These are phyloP conservation scores for Tachina fera DNA, from an alignment of 2,888 invertebrate genomes.

Conservation along the genomic window DNA sequence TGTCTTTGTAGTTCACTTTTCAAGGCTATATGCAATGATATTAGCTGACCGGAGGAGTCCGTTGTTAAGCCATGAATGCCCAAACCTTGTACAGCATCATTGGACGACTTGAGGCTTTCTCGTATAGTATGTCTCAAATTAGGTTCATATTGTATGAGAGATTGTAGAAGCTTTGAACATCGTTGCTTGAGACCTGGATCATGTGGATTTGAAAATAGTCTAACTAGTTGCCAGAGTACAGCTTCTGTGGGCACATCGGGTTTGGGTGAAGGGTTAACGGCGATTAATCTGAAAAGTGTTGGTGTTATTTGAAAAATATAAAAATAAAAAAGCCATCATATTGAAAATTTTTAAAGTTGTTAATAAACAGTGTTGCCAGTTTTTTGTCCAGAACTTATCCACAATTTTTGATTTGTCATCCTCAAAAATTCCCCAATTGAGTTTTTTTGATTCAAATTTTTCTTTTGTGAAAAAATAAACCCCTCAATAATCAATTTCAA, in stretches of 20 bases:
- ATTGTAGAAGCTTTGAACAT: slow-evolving; percentile 85
- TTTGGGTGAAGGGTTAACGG: slow-evolving; percentile 84
- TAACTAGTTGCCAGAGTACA: slow-evolving; percentile 93
- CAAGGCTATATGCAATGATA: slow-evolving; percentile 92
- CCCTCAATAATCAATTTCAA: too few species aligned
- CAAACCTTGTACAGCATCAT: slow-evolving; percentile 93
- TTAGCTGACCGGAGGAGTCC: slow-evolving; percentile 86
- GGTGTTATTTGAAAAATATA: not conserved
- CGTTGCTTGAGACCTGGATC: slow-evolving; percentile 86
- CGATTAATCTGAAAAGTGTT: slow-evolving; percentile 79
- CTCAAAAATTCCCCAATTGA: too few species aligned
- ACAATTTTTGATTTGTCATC: too few species aligned
- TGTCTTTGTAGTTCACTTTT: slow-evolving; percentile 92
- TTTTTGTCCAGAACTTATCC: too few species aligned
- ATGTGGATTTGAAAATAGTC: slow-evolving; percentile 86
- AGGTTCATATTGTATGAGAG: slow-evolving; percentile 86
- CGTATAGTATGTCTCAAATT: slow-evolving; percentile 87
- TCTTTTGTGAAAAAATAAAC: too few species aligned
- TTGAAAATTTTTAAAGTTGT: too few species aligned
- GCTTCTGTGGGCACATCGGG: slow-evolving; percentile 89
- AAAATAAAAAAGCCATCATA: not conserved
- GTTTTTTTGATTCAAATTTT: too few species aligned
- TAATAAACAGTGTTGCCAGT: too few species aligned
- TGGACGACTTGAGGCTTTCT: slow-evolving; percentile 88
- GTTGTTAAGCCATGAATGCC: slow-evolving; percentile 93